Evolutionary conservation across 2,888 invertebrate genomes (phyloP), one percentile per base, ranked within the genome.

Genomic region (Stenurella melanura): DNA sequence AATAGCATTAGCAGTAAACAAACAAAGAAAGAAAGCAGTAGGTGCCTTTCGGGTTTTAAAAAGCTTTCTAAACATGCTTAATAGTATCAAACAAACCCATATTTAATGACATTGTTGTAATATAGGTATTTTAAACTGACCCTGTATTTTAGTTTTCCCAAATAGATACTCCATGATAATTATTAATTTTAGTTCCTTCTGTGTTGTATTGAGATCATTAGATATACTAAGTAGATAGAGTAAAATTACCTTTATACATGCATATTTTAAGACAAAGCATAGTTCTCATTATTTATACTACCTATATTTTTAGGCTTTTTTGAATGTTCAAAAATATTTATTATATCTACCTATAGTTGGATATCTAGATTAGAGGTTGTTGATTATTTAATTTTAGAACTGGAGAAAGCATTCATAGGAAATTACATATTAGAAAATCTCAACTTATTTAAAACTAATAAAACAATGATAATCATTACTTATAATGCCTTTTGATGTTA

Each of bases 391-490:
- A 38, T 18, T 60, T 42, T 42, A 64, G 64, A 21, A 54, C 26
- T 67, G 54, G 54, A 54, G 61, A 50, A 60, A 11, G n/a, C n/a
- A 60, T 61, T 60, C 19, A 19, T 54, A 18, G 11, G 12, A 19
- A 70, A 70, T 15, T 50, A 50, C 26, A 63, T 54, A 30, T 42
- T 34, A 58, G 58, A 63, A 63, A 54, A 10, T 56, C 73, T 58
- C 30, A 15, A 50, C 66, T n/a, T 74, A 64, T 60, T 58, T 74
- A 69, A 61, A 73, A 63, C 6, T 54, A 72, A 72, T 63, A 72
- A 73, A 83, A 83, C 84, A 82, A 82, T 81, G 87, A 88, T 87
- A 88, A 87, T 88, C 88, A 88, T 84, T 84, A 85, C 83, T 83
- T 72, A 61, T 86, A 87, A 85, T 87, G 88, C 88, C 87, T 88